phyloP scores from a whole-genome alignment of 2,797 vertebrate genomes.

The Buphagus erythrorhynchus region DNA sequence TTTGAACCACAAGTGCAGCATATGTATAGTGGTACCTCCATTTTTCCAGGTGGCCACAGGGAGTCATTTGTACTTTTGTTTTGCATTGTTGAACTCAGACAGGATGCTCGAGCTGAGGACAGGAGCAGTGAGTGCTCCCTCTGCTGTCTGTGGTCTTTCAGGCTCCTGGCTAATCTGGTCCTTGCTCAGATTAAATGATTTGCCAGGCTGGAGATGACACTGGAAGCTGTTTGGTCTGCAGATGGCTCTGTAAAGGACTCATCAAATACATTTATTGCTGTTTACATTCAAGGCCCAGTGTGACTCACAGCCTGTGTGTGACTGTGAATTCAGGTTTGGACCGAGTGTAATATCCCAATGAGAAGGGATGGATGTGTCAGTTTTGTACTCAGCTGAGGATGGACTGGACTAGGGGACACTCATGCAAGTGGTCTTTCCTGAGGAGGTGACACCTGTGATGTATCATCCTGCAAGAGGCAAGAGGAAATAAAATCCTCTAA shows the following conservation, averaged over 20 bases:
- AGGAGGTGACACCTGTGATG: not conserved
- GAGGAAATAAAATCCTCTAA: not conserved
- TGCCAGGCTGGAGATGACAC: not conserved
- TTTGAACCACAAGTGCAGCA: not conserved
- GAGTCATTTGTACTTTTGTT: not conserved
- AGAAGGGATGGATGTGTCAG: fast-evolving
- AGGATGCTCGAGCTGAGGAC: not conserved
- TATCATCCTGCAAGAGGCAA: not conserved
- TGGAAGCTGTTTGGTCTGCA: not conserved
- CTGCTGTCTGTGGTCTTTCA: constrained; percentile 1
- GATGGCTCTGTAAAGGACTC: not conserved
- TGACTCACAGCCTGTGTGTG: not conserved
- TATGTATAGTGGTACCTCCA: not conserved
- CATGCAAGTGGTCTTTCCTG: not conserved
- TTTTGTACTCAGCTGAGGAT: not conserved
- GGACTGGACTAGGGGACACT: not conserved
- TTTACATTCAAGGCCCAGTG: not conserved
- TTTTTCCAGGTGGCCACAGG: not conserved
- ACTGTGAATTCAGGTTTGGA: not conserved
- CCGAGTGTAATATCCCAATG: fast-evolving
- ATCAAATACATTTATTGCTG: not conserved
- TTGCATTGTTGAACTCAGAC: not conserved
- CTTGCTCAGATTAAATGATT: not conserved
- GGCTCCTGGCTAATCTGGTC: not conserved
- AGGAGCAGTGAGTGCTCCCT: constrained; percentile 12